Percentiles rank a stretch among this genome's conserved stretches.
phyloP scores from a whole-genome alignment of 2,797 vertebrate species.

The Columba guinea region DNA sequence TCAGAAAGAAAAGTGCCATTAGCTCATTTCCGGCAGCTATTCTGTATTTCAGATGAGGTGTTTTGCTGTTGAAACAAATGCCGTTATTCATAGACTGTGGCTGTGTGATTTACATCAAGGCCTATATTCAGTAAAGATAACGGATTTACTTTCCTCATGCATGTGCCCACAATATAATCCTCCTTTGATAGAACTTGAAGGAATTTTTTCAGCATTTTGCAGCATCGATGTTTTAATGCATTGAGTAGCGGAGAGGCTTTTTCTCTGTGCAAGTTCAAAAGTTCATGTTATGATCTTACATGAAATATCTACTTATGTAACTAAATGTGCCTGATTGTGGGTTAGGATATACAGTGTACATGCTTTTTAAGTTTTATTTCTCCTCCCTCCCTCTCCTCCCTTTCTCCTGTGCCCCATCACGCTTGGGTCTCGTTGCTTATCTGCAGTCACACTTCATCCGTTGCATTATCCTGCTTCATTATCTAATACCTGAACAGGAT shows the following conservation, averaged over 20 bases:
- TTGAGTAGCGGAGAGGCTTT: not conserved
- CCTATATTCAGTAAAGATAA: constrained; percentile 58
- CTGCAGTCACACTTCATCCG: not conserved
- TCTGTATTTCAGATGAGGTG: constrained; percentile 61
- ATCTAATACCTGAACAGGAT: not conserved
- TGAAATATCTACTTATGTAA: not conserved
- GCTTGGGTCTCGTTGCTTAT: not conserved
- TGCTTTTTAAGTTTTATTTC: not conserved
- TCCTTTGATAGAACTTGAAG: constrained; percentile 49
- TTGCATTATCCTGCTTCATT: not conserved
- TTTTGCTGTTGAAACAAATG: constrained; percentile 46
- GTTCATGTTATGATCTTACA: not conserved
- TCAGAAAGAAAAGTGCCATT: constrained; percentile 51
- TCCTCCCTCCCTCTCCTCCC: not conserved
- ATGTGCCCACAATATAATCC: constrained; percentile 2
- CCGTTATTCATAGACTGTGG: constrained; percentile 45
- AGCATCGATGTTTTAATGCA: not conserved
- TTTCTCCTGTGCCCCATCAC: not conserved
- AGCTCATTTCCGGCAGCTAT: constrained; percentile 61
- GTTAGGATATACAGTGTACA: not conserved
- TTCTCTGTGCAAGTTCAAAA: not conserved
- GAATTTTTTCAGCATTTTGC: constrained; percentile 26
- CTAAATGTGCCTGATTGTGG: not conserved
- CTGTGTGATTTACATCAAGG: constrained; percentile 54
- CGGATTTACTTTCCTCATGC: constrained; percentile 42